Evolutionary conservation across 1,140 invertebrate species (phyloP).

Genomic region (Antheraea pernyi): DNA sequence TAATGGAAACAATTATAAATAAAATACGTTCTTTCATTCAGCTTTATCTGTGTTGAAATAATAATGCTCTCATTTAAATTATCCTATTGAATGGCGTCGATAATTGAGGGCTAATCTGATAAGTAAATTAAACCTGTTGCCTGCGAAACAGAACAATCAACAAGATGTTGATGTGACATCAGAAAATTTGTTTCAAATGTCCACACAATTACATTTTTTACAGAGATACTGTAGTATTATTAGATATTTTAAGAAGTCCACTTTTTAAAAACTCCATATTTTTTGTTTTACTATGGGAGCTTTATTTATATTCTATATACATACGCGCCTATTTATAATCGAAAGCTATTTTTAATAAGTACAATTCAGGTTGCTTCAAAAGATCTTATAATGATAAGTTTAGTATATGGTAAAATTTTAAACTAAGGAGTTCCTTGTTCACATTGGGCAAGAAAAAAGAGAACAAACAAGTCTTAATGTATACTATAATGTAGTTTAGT

Average conservation of each 20-base stretch:
- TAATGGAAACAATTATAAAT: no score
- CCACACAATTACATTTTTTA: not conserved
- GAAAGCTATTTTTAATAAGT: slow-evolving; percentile 50
- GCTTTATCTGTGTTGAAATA: no score
- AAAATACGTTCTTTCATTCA: no score
- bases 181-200: not conserved
- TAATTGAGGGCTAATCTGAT: no score
- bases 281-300: not conserved
- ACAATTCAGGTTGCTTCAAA: slow-evolving; percentile 52
- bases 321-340: slow-evolving; percentile 2
- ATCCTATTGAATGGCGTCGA: not conserved
- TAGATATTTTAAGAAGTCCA: not conserved
- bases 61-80: no score
- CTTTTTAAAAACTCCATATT: not conserved
- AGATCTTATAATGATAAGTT: slow-evolving; percentile 49
- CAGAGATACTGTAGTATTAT: not conserved
- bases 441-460: slow-evolving; percentile 23
- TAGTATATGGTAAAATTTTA: slow-evolving; percentile 43
- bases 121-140: no score
- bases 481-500: not conserved
- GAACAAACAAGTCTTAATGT: slow-evolving; percentile 44
- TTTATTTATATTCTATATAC: slow-evolving; percentile 7
- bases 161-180: not conserved
- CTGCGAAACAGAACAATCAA: no score
- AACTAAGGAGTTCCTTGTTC: slow-evolving; percentile 35